Evolutionary conservation across 2,113 vertebrate species (phyloP).

Genomic region (Diglossa brunneiventris): DNA sequence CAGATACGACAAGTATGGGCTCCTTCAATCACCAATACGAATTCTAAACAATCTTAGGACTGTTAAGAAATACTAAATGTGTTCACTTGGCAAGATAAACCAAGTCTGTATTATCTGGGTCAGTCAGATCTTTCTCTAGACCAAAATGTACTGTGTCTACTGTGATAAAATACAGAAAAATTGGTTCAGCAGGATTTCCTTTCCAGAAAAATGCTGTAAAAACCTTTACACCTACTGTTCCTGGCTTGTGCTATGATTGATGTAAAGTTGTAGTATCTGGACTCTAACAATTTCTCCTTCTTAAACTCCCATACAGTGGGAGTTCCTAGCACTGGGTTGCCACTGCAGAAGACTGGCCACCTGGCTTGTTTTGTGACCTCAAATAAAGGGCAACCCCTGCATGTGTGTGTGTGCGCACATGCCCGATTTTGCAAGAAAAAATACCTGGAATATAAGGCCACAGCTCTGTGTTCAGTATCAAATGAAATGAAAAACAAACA

Average conservation of each 20-base stretch:
- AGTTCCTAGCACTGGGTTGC: fast-evolving
- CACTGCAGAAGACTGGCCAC: neutral
- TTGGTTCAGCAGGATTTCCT: neutral
- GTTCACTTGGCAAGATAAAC: neutral
- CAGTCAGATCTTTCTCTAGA: neutral
- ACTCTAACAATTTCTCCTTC: neutral
- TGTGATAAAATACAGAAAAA: neutral
- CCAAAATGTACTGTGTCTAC: neutral
- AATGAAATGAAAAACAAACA: neutral
- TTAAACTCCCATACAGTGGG: neutral
- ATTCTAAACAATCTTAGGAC: neutral
- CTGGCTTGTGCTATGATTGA: neutral
- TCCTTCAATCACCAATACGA: neutral
- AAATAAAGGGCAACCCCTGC: neutral
- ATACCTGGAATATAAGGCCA: neutral
- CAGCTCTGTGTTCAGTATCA: neutral
- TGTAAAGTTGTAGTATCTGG: neutral
- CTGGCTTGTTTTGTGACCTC: neutral
- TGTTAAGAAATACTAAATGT: neutral
- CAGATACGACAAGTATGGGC: neutral
- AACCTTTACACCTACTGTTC: neutral
- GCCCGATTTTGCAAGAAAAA: neutral
- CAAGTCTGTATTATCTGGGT: neutral
- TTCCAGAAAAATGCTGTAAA: neutral
- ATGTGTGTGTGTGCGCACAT: fast-evolving